Evolutionary conservation across 2,113 vertebrate species (phyloP).

Genomic region (Tachysurus vachellii): DNA sequence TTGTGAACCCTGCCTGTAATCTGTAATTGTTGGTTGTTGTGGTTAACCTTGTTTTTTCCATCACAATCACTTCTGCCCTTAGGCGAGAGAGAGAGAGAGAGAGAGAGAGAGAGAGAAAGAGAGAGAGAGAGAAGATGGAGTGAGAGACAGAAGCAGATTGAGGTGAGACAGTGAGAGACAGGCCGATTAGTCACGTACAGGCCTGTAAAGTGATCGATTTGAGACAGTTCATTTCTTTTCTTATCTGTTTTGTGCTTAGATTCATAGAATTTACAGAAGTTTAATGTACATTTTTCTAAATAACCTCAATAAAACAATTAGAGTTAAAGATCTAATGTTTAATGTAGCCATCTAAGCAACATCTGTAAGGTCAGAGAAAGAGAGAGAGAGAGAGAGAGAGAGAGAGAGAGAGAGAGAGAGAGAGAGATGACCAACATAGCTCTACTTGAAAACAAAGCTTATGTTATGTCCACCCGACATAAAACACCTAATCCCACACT

Average conservation of each 20-base stretch:
- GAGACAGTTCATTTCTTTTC: background rate
- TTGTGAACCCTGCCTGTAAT: too few species aligned
- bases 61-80: too few species aligned
- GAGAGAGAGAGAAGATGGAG: background rate
- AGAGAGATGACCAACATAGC: background rate
- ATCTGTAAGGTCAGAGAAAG: too few species aligned
- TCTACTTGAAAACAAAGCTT: background rate
- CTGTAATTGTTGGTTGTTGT: too few species aligned
- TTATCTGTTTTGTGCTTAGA: background rate
- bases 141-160: background rate
- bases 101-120: background rate
- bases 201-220: background rate
- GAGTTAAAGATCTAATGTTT: too few species aligned
- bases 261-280: background rate
- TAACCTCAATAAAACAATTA: background rate
- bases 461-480: background rate
- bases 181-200: background rate
- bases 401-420: background rate
- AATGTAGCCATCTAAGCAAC: too few species aligned
- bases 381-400: background rate
- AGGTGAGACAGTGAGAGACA: background rate
- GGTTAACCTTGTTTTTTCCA: too few species aligned
- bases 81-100: background rate
- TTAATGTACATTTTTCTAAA: too few species aligned
- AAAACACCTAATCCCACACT: background rate